Base-by-base conservation (phyloP, 2,888 invertebrate genomes). In the Furcula furcula region DNA sequence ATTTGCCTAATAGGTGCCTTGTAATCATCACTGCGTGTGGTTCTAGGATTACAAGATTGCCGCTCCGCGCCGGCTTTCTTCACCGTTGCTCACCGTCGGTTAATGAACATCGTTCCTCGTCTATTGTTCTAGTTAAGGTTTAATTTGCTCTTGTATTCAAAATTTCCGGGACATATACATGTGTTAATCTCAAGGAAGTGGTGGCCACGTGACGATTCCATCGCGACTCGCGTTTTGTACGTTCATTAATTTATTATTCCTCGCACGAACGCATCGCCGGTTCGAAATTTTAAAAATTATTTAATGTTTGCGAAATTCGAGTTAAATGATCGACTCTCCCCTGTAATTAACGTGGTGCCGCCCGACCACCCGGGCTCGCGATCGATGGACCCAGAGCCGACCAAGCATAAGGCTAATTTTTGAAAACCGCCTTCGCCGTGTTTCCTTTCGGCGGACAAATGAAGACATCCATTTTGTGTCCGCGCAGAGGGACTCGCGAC, bases 1-100 rank as follows among this genome's bases (percentile, higher is more conserved):
- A 88, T 88, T 88, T 88, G 87, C 86, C 88, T 88, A 87, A 87
- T 88, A 85, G 86, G 80, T 82, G 83, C 85, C 74, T 81, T 79
- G 88, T 86, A 87, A 88, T 87, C 83, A 74, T 84, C 86, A 73
- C 81, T 70, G 83, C 86, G 88, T 88, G 87, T 85, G 87, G 87
- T 73, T 81, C 72, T 76, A 75, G 87, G 86, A 86, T 86, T 85
- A 86, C 74, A 67, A 67, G 73, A 73, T 73, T 67, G 61, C 73
- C 73, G 69, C 66, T 73, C 57, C 65, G 69, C 66, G 74, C 57
- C 65, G 63, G 61, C 72, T 69, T 63, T 70, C 71, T 65, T 67
- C 62, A 66, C 67, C 65, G 62, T 65, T 64, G 64, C 61, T 53
- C 62, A 65, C 65, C 59, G 50, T 58, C 53, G 40, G 45, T 66